These are phyloP conservation scores for Poliocrania exsul DNA, from an alignment of 2,797 vertebrate species.

Conservation along the genomic window DNA sequence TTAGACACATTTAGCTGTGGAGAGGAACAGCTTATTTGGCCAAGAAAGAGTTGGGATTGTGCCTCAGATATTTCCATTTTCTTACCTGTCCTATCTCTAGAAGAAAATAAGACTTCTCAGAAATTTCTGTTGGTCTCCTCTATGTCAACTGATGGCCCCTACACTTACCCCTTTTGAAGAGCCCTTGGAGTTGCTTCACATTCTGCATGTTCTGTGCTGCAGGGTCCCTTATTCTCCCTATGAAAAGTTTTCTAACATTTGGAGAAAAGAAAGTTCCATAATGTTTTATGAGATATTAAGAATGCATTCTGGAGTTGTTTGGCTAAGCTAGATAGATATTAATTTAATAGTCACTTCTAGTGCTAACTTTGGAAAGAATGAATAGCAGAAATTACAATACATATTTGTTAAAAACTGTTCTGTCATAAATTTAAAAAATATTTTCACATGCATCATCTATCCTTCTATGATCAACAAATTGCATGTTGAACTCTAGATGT, in stretches of 20 bases:
- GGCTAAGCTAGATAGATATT: not conserved
- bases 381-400: not conserved
- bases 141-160: fast-evolving
- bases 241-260: not conserved
- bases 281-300: not conserved
- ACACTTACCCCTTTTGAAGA: fast-evolving
- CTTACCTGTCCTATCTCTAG: not conserved
- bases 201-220: not conserved
- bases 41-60: not conserved
- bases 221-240: not conserved
- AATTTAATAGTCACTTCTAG: not conserved
- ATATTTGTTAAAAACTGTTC: not conserved
- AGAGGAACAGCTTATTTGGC: not conserved
- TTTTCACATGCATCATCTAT: not conserved
- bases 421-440: not conserved
- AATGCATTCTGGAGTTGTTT: not conserved
- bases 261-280: not conserved
- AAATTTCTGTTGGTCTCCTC: not conserved
- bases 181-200: not conserved
- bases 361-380: not conserved
- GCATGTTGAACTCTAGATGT: not conserved
- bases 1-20: not conserved
- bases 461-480: not conserved
- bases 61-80: not conserved
- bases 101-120: not conserved